A percentile compares a stretch with the other conserved stretches of the same genome.
Conservation (phyloP, 2,888 invertebrate genomes). For the Lithophane semibrunnea region DNA sequence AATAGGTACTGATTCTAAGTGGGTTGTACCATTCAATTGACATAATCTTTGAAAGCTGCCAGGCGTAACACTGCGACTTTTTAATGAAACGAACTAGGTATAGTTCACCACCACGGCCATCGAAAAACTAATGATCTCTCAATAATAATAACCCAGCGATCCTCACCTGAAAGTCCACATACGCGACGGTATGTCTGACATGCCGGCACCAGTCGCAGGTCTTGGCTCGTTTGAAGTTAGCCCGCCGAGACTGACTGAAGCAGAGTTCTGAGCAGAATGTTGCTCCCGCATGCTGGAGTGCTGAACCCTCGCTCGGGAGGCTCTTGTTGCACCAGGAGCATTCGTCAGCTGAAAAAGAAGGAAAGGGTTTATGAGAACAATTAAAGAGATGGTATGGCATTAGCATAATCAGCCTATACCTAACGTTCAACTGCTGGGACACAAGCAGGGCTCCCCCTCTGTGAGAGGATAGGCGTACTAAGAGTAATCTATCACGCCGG, state of each 20-base stretch:
- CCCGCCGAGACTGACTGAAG: constrained; percentile 96
- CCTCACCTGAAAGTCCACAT: constrained; percentile 96
- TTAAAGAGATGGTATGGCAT: neutral
- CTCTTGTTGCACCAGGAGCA: constrained; percentile 95
- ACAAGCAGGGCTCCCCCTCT: neutral
- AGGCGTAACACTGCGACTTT: neutral
- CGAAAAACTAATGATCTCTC: neutral
- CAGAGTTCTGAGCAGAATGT: constrained; percentile 96
- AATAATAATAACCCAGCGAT: neutral
- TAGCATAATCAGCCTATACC: neutral
- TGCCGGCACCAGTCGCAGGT: constrained; percentile 98
- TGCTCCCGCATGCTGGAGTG: constrained; percentile 88
- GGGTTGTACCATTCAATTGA: neutral
- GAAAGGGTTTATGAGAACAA: neutral
- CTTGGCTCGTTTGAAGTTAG: constrained; percentile 97
- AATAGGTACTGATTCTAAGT: neutral
- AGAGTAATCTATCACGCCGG: neutral
- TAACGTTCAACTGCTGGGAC: neutral
- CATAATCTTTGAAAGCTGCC: neutral
- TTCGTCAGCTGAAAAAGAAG: constrained; percentile 84
- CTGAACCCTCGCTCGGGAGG: constrained; percentile 89
- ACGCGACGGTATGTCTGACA: constrained; percentile 96
- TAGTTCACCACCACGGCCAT: neutral
- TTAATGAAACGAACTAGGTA: neutral
- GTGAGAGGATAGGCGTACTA: neutral